Percentiles rank a stretch among this genome's conserved stretches.
These are phyloP conservation scores for Neolamprologus devosi DNA, from an alignment of 2,113 vertebrate genomes.

Conservation along the genomic window DNA sequence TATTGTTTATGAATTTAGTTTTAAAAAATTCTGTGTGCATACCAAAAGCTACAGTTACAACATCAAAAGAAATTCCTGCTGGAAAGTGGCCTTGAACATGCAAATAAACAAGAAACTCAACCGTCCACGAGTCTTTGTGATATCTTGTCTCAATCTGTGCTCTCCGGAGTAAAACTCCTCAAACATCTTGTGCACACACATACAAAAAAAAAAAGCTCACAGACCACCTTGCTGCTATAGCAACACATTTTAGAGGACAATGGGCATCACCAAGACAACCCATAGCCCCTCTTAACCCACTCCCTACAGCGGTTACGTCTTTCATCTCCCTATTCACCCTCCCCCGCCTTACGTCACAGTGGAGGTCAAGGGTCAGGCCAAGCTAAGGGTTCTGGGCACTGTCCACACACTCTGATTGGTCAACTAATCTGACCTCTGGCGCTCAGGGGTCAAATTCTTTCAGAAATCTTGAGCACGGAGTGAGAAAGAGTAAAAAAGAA, in stretches of 20 bases:
- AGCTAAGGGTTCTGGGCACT: constrained; percentile 80
- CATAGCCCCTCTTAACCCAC: constrained; percentile 78
- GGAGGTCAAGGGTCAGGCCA: constrained; percentile 71
- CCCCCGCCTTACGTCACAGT: constrained; percentile 68
- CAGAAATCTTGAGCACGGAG: constrained; percentile 71
- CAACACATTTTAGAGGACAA: constrained; percentile 74
- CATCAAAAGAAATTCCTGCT: constrained; percentile 37
- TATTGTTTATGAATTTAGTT: constrained; percentile 15
- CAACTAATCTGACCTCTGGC: constrained; percentile 71
- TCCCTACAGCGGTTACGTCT: constrained; percentile 68
- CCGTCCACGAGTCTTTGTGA: constrained; percentile 45
- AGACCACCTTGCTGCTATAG: constrained; percentile 75
- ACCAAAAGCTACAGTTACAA: constrained; percentile 19
- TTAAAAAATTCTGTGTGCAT: not conserved
- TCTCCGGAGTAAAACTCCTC: constrained; percentile 58
- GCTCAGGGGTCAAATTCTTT: constrained; percentile 77
- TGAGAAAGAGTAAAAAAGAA: constrained; percentile 63
- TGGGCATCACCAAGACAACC: constrained; percentile 75
- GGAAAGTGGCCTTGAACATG: constrained; percentile 29
- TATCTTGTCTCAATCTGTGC: constrained; percentile 65
- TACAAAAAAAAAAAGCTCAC: constrained; percentile 57
- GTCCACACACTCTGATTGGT: constrained; percentile 77
- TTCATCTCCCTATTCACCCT: constrained; percentile 77
- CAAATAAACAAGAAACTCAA: constrained; percentile 46
- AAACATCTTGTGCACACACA: constrained; percentile 62